Base-by-base conservation (phyloP, 2,888 invertebrate species). In the Temnothorax ravouxi region DNA sequence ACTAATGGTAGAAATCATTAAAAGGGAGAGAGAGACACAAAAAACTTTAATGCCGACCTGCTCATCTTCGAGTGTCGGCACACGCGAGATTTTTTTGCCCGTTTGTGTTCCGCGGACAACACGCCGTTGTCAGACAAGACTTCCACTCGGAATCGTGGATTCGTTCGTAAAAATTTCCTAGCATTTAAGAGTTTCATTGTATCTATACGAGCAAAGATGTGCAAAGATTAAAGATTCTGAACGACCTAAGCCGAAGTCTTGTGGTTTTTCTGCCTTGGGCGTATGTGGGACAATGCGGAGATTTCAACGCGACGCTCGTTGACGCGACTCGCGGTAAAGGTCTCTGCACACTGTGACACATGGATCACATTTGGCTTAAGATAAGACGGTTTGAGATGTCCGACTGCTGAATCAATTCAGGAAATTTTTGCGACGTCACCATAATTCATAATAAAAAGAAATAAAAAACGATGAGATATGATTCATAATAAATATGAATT, bases 101-200 rank as follows among this genome's bases (percentile, higher is more conserved):
- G 79, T 25, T 83, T 89, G 87, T 89, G 87, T 89, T 89, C 90
- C 80, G 77, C 75, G 69, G 74, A 66, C 79, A 64, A 76, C n/a
- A 18, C 56, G 67, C 64, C 9, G 61, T 85, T 83, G 75, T 81
- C 75, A 61, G 41, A 76, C n/a, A 88, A 88, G 84, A 84, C 81
- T 88, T 84, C 34, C 80, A 82, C 85, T 84, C 52, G 80, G 71
- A 67, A 66, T 64, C 61, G 59, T 64, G 38, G 66, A 86, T 71
- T 72, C 79, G 8, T 72, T 76, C 52, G 11, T 56, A 44, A 83
- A 38, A 44, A 66, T 59, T 83, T 86, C 21, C 29, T 87, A 82
- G 72, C 50, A 18, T 59, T 2, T 85, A 85, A 77, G 13, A 77
- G 13, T 71, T 62, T 72, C 41, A 62, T 66, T 82, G 82, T 86